These are phyloP conservation scores for Drosophila kohkoa DNA, from an alignment of 1,140 invertebrate species.

Conservation along the genomic window DNA sequence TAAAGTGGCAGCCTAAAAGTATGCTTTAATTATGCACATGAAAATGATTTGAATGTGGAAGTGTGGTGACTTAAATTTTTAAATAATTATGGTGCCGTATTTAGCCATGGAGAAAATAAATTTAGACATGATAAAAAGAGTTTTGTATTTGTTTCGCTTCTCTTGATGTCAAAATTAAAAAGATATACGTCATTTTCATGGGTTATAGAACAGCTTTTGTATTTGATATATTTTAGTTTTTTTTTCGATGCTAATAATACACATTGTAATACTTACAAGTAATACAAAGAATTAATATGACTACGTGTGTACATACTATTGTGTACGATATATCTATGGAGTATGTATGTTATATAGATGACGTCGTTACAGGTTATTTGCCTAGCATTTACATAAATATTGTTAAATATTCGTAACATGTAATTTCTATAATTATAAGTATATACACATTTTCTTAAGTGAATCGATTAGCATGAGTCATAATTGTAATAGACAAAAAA, in stretches of 20 bases:
- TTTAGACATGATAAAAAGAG: too few relatives aligned
- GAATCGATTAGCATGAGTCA: neutral
- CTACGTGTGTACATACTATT: slow-evolving; percentile 13
- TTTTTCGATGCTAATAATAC: slow-evolving; percentile 20
- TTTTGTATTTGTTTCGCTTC: too few relatives aligned
- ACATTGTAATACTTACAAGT: slow-evolving; percentile 39
- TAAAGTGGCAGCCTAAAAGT: slow-evolving; percentile 2
- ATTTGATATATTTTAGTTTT: slow-evolving; percentile 53
- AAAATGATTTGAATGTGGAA: neutral
- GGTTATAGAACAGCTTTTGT: slow-evolving; percentile 50
- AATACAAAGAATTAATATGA: slow-evolving; percentile 51
- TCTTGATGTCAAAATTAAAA: neutral
- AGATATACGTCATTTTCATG: slow-evolving; percentile 17
- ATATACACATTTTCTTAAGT: slow-evolving; percentile 33
- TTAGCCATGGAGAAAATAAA: too few relatives aligned
- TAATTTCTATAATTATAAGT: slow-evolving; percentile 40
- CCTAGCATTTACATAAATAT: slow-evolving; percentile 60
- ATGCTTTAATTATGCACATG: neutral
- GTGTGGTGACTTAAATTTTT: neutral
- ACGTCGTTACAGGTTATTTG: slow-evolving; percentile 34
- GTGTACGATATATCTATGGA: neutral
- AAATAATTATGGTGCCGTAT: too few relatives aligned
- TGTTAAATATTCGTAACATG: slow-evolving; percentile 45
- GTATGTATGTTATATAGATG: slow-evolving; percentile 37
- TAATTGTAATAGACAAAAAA: slow-evolving; percentile 8